Base-by-base conservation (phyloP, 2,113 vertebrate genomes). In the Grammomys surdaster region DNA sequence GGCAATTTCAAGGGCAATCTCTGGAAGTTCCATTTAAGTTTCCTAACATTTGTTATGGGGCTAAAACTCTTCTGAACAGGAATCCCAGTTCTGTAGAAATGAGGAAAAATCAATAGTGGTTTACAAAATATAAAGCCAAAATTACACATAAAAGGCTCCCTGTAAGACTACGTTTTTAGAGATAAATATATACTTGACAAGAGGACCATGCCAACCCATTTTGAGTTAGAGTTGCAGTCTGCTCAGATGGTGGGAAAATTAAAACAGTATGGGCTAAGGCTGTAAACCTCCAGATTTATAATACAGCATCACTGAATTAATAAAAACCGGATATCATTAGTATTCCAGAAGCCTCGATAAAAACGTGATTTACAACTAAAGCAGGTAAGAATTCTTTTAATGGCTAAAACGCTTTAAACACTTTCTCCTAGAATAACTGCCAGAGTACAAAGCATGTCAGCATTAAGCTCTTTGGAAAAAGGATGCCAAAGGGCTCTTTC, bases 271-370 rank as follows among this genome's bases (percentile, higher is more conserved):
- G 58, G 97, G 80, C 84, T 94, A 97, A 98, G n/a, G 89, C 92
- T 7, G 10, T 92, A 98, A 97, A 97, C 63, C 51, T 97, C 92
- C 88, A 97, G 81, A 97, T 98, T 98, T 98, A 97, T 93, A 97
- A 88, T 77, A 54, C 88, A 90, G 69, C 78, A 93, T 89, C 85
- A 92, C 89, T 95, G 69, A 97, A 97, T 98, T 98, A 97, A 96
- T 96, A 97, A 97, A 98, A 97, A 95, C 20, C 13, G 3, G 0
- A 92, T 93, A 96, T 90, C 89, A 90, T 96, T 97, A 97, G 93
- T 92, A 98, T 67, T 95, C 86, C 89, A 92, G 86, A 97, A 97
- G 54, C 60, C 77, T 94, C 91, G 81, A 88, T 56, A 40, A 90
- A 98, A 98, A 92, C 2, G 0, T 97, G 90, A 97, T 96, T 95